Percentiles rank a stretch among this genome's conserved stretches.
These are phyloP conservation scores for Chinchilla lanigera DNA, from an alignment of 2,113 vertebrate species.

Conservation along the genomic window DNA sequence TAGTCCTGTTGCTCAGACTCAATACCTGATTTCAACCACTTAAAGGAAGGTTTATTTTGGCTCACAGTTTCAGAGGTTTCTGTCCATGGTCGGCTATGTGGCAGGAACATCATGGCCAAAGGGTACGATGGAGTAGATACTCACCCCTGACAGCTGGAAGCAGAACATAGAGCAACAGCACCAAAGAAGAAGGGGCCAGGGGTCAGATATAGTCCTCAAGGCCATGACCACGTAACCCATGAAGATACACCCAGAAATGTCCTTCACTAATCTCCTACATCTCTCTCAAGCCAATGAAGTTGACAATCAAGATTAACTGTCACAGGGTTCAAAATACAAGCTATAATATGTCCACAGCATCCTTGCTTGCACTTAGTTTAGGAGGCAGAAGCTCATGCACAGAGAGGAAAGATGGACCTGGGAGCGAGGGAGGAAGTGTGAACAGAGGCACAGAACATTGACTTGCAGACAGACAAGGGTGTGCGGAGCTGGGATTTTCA, in stretches of 20 bases:
- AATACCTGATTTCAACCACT: not conserved
- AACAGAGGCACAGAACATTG: not conserved
- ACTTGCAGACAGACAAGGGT: fast-evolving
- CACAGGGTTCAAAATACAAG: not conserved
- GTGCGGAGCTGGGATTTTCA: not conserved
- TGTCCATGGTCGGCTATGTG: not conserved
- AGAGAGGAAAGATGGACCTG: not conserved
- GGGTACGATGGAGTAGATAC: not conserved
- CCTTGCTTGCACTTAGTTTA: not conserved
- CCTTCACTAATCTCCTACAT: not conserved
- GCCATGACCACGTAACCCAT: not conserved
- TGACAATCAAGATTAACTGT: not conserved
- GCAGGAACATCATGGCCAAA: no score
- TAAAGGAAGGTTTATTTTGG: not conserved
- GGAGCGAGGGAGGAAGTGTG: no score
- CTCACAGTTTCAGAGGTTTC: not conserved
- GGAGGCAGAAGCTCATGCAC: not conserved
- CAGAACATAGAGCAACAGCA: not conserved
- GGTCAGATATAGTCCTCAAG: not conserved
- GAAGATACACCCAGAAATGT: not conserved
- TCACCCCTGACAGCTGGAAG: not conserved
- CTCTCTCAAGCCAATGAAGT: not conserved
- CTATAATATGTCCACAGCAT: not conserved
- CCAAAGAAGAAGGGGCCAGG: not conserved
- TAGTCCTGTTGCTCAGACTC: not conserved